Evolutionary conservation across 2,113 vertebrate species (phyloP), one percentile per base, ranked within the genome.

Genomic region (Colistium nudipinnis): DNA sequence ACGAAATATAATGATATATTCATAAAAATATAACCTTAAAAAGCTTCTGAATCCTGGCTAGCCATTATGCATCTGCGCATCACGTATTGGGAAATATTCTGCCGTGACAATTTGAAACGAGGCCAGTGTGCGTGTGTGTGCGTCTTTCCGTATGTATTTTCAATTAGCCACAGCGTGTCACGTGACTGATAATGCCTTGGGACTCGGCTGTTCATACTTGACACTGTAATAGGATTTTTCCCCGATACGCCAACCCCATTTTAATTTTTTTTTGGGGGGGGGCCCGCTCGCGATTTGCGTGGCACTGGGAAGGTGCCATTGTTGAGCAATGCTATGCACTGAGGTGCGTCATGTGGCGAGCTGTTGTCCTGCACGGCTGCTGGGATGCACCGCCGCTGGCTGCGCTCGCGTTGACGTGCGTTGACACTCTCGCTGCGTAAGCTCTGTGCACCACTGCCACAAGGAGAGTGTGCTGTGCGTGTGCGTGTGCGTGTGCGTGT

Each of bases 341-440:
- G 77, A 84, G 70, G 77, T 84, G 86, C 81, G 77, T 85, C 83
- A 82, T 85, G 81, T 74, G 62, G 66, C 9, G 63, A 77, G 65
- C 73, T 81, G 85, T 65, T 80, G 82, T 79, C 71, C 75, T 80
- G 75, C 70, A 70, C 45, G 6, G 62, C 72, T 62, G 77, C 80
- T 52, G 56, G 74, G 75, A 81, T 81, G 79, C 74, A 54, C 61
- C 49, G 62, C 49, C 67, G 57, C 1, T 55, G 77, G 47, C 62
- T 53, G 48, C 68, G 80, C 77, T 82, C 64, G 70, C 76, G 82
- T 82, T 87, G 83, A 87, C 69, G 64, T 63, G 69, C 74, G 80
- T 81, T 87, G 89, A 86, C 89, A 89, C 78, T 78, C 80, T 79
- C 82, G 89, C 84, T 88, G 84, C 78, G 80, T 83, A 88, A 87